These are phyloP conservation scores for Zonotrichia leucophrys DNA, from an alignment of 2,113 vertebrate genomes.

Conservation along the genomic window DNA sequence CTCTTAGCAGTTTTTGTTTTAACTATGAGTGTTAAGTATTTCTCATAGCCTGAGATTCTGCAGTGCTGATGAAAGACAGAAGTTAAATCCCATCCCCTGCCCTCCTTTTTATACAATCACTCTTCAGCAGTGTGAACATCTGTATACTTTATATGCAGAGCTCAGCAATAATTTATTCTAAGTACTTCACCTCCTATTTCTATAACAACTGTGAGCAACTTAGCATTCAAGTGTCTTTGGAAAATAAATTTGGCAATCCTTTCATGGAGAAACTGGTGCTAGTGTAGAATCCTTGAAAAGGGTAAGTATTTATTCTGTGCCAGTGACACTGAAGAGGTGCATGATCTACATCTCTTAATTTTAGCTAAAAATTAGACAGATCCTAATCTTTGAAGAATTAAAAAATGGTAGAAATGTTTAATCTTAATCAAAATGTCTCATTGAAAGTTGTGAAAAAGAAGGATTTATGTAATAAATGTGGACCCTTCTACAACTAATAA, in stretches of 20 bases:
- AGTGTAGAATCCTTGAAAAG: neutral
- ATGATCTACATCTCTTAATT: neutral
- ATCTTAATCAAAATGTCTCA: neutral
- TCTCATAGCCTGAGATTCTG: neutral
- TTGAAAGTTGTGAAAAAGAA: neutral
- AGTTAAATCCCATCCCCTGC: neutral
- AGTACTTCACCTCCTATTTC: conserved; percentile 31
- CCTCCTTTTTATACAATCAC: neutral
- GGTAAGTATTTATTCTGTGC: neutral
- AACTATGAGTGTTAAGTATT: neutral
- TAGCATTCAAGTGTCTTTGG: conserved; percentile 1
- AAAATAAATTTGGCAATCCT: conserved; percentile 11
- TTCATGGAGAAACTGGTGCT: neutral
- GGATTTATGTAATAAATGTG: neutral
- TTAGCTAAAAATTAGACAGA: neutral
- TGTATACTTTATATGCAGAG: conserved; percentile 7
- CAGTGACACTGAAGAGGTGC: neutral
- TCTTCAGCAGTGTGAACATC: neutral
- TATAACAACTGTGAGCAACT: conserved; percentile 18
- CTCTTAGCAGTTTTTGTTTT: neutral
- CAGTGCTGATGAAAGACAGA: neutral
- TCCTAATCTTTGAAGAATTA: neutral
- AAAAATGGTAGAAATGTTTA: neutral
- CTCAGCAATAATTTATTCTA: conserved; percentile 45
- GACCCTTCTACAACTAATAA: neutral